Conservation (phyloP, 2,113 vertebrate species). For the Nannobrachium achirus region DNA sequence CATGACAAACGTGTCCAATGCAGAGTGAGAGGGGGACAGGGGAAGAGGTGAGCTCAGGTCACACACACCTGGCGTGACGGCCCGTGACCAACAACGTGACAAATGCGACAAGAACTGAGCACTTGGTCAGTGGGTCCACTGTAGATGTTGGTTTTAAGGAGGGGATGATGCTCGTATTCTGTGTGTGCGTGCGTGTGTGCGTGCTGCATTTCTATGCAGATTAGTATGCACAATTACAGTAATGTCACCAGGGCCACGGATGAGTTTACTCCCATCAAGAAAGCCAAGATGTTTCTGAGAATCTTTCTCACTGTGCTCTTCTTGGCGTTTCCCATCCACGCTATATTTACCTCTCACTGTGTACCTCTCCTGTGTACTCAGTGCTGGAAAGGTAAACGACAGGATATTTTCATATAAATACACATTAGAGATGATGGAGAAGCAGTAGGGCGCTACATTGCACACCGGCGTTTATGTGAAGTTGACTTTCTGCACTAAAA, state of each 20-base stretch:
- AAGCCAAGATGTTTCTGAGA: conserved; percentile 17
- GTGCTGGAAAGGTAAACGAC: conserved; percentile 69
- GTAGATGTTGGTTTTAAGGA: neutral
- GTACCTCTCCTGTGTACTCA: conserved; percentile 66
- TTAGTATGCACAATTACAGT: too few species aligned
- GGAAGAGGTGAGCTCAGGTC: conserved; percentile 55
- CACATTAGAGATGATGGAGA: conserved; percentile 52
- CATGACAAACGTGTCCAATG: conserved; percentile 14
- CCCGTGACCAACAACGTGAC: neutral
- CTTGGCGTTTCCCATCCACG: conserved; percentile 40
- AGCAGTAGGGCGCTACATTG: conserved; percentile 26
- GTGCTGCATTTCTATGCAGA: too few species aligned
- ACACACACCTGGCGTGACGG: conserved; percentile 27
- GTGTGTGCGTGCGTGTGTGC: conserved; percentile 1
- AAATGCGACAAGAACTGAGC: neutral
- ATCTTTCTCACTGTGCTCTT: conserved; percentile 37
- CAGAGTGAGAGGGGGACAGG: conserved; percentile 2
- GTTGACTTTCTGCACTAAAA: too few species aligned
- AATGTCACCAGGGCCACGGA: neutral
- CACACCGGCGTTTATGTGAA: conserved; percentile 19
- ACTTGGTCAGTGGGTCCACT: neutral
- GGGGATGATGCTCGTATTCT: neutral
- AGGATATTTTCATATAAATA: conserved; percentile 69
- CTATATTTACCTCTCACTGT: conserved; percentile 72
- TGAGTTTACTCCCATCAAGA: neutral